Conservation (phyloP, 2,113 vertebrate species). For the Heterotilapia buettikoferi region DNA sequence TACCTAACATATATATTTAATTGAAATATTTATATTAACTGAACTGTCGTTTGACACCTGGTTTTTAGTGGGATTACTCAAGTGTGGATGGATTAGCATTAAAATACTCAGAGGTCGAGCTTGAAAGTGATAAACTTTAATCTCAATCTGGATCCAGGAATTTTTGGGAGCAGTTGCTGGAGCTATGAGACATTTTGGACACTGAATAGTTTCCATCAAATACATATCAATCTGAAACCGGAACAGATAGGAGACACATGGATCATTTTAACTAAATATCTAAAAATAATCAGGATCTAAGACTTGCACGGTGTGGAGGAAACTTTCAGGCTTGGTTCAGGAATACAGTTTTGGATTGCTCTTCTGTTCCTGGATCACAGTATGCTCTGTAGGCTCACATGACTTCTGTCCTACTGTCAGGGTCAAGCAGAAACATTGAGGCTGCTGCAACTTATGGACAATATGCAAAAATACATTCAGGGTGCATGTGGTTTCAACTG, state of each 20-base stretch:
- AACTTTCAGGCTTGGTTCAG: neutral
- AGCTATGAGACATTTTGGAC: neutral
- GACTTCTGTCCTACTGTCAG: fast-evolving
- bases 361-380: neutral
- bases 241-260: neutral
- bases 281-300: neutral
- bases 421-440: fast-evolving
- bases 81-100: neutral
- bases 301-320: fast-evolving
- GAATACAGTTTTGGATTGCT: neutral
- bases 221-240: neutral
- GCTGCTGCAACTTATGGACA: neutral
- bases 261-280: neutral
- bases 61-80: neutral
- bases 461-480: neutral
- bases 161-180: neutral
- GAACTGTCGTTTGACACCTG: neutral
- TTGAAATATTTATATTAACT: neutral
- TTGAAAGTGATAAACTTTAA: neutral
- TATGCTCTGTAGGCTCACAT: fast-evolving
- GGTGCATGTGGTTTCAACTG: neutral
- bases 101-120: neutral
- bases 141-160: neutral
- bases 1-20: neutral
- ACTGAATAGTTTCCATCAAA: neutral